Evolutionary conservation across 2,113 vertebrate genomes (phyloP).

Genomic region (Microcebus griseorufus): DNA sequence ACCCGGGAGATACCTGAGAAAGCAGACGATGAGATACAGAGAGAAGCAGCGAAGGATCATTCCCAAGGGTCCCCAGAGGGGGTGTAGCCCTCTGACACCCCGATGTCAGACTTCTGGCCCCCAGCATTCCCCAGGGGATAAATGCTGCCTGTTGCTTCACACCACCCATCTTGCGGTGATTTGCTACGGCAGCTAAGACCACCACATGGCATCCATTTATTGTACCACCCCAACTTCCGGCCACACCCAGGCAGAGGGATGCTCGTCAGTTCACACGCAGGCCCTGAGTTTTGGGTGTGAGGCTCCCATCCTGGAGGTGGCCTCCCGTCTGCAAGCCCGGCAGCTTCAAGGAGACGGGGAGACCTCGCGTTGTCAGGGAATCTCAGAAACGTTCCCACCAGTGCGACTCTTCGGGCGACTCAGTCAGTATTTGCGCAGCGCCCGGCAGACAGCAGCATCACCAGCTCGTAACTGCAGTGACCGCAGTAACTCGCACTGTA

Average conservation of each 20-base stretch:
- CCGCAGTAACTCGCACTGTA: too few species aligned
- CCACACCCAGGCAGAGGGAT: neutral
- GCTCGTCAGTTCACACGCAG: accelerated
- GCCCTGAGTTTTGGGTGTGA: neutral
- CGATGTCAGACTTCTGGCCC: neutral
- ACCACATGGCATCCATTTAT: accelerated
- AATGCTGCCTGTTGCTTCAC: neutral
- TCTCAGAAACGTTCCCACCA: neutral
- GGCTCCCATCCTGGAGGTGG: accelerated
- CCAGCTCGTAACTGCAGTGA: too few species aligned
- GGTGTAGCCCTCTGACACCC: neutral
- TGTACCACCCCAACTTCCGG: neutral
- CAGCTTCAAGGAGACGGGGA: too few species aligned
- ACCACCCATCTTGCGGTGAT: too few species aligned
- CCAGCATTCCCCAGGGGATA: too few species aligned
- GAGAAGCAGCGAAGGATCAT: neutral
- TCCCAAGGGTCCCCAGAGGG: neutral
- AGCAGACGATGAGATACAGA: neutral
- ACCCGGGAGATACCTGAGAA: neutral
- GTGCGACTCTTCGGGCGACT: neutral
- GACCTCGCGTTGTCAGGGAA: accelerated
- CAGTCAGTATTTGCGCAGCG: neutral
- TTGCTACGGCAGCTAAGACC: neutral
- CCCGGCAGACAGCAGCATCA: too few species aligned
- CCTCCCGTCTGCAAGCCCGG: neutral